Percentiles rank a stretch among this genome's conserved stretches.
Conservation (phyloP, 2,113 vertebrate genomes). For the Pheucticus melanocephalus region DNA sequence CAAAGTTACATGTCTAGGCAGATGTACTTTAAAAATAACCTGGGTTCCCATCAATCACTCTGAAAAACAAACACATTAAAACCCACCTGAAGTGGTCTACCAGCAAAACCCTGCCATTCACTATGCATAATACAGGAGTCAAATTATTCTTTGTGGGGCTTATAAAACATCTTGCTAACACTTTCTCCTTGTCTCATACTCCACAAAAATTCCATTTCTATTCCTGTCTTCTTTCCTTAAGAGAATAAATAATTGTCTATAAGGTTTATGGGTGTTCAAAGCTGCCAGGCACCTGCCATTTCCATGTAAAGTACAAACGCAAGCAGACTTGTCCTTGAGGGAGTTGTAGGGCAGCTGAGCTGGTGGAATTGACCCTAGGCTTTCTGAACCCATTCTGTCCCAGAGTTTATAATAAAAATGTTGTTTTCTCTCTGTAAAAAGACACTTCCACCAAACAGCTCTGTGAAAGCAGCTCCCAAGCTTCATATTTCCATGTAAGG, state of each 20-base stretch:
- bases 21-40: not conserved
- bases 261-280: not conserved
- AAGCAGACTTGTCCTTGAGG: not conserved
- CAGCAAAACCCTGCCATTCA: not conserved
- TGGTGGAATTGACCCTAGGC: not conserved
- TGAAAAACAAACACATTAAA: not conserved
- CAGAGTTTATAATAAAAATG: not conserved
- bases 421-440: not conserved
- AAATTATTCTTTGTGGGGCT: not conserved
- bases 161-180: not conserved
- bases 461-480: not conserved
- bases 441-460: not conserved
- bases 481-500: not conserved
- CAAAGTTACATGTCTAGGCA: not conserved
- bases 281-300: not conserved
- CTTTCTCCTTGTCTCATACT: not conserved
- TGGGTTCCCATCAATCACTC: not conserved
- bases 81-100: not conserved
- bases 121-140: not conserved
- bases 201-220: constrained; percentile 2
- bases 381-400: not conserved
- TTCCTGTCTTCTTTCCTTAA: not conserved
- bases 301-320: not conserved
- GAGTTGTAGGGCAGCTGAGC: not conserved
- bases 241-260: not conserved